Evolutionary conservation across 2,888 invertebrate genomes (phyloP).

Genomic region (Sarcophaga caerulescens): DNA sequence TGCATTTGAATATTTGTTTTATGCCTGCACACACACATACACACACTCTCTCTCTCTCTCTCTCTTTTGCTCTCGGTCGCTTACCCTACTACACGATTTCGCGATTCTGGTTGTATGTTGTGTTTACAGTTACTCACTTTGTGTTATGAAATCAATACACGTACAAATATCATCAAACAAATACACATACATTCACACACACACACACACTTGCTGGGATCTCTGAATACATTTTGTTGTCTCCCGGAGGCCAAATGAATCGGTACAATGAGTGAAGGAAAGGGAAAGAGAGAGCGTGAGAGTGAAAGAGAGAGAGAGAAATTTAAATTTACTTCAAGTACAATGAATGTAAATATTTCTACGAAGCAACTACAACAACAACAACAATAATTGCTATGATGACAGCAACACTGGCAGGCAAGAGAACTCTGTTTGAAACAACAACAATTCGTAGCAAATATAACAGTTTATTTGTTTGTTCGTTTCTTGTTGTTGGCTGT

Average conservation of each 20-base stretch:
- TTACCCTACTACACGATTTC: neutral
- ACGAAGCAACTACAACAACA: constrained; percentile 19
- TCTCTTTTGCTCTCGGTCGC: neutral
- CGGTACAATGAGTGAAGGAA: neutral
- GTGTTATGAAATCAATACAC: constrained; percentile 65
- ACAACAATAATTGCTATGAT: constrained; percentile 34
- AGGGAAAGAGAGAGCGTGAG: neutral
- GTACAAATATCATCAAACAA: constrained; percentile 48
- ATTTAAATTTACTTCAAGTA: constrained; percentile 44
- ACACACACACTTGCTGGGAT: neutral
- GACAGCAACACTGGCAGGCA: constrained; percentile 36
- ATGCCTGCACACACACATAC: neutral
- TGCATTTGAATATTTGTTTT: constrained; percentile 43
- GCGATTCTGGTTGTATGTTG: neutral
- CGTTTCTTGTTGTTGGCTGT: constrained; percentile 69
- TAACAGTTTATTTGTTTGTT: neutral
- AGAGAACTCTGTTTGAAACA: constrained; percentile 8
- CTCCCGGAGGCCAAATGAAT: constrained; percentile 51
- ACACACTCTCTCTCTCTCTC: neutral
- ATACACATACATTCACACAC: constrained; percentile 42
- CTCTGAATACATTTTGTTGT: constrained; percentile 11
- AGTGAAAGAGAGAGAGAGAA: neutral
- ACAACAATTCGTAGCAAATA: constrained; percentile 37
- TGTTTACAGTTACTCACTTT: neutral
- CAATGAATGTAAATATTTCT: constrained; percentile 57